A percentile compares a stretch with the other conserved stretches of the same genome.
These are phyloP conservation scores for Apus apus DNA, from an alignment of 2,113 vertebrate species.

Conservation along the genomic window DNA sequence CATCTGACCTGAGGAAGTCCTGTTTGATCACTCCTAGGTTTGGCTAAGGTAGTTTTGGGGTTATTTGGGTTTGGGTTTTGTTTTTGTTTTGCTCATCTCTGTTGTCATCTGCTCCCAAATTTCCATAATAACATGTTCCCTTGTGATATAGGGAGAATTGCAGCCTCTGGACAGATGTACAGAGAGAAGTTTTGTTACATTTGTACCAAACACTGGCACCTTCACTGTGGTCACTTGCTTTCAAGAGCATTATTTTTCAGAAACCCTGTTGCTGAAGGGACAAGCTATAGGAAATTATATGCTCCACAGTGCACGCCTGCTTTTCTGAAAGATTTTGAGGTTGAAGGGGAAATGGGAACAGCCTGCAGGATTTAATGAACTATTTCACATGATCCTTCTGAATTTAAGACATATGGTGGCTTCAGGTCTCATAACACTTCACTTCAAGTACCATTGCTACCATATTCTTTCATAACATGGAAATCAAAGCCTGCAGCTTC, in stretches of 20 bases:
- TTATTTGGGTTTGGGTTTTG: not conserved
- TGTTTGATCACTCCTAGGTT: not conserved
- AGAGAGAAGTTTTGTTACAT: rapidly evolving
- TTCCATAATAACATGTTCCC: not conserved
- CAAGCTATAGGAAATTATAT: not conserved
- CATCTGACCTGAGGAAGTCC: not conserved
- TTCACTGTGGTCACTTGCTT: not conserved
- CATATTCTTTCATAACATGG: not conserved
- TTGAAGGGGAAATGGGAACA: not conserved
- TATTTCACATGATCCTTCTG: not conserved
- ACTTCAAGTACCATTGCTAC: not conserved
- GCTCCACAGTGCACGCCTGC: not conserved
- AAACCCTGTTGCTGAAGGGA: not conserved
- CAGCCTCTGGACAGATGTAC: not conserved
- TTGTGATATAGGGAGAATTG: not conserved
- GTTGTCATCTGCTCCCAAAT: not conserved
- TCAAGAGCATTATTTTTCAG: not conserved
- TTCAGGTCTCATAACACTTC: not conserved
- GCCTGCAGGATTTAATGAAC: not conserved
- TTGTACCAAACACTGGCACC: not conserved
- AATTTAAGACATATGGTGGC: not conserved
- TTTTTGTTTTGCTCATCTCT: not conserved
- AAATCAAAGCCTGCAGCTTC: not conserved
- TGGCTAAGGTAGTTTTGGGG: not conserved
- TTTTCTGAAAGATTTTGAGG: not conserved